Conservation (phyloP, 92 coral and sea anemone species). For the Paragorgia papillata region DNA sequence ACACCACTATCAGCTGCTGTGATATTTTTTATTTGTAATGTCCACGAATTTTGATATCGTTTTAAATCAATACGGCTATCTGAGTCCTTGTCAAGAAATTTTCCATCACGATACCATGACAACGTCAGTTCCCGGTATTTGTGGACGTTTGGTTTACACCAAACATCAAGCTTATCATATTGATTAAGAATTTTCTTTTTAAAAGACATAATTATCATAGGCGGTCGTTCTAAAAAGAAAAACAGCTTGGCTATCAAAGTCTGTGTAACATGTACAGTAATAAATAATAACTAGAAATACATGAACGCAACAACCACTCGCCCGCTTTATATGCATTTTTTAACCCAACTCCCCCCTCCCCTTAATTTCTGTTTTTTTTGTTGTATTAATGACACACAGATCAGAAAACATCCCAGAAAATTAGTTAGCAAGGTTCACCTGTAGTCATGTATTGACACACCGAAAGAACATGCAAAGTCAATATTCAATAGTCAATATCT, state of each 20-base stretch:
- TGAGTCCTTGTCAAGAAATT: constrained; percentile 46
- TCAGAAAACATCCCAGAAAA: too few species aligned
- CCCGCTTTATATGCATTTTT: too few species aligned
- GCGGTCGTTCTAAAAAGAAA: constrained; percentile 30
- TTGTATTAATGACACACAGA: too few species aligned
- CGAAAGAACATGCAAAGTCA: too few species aligned
- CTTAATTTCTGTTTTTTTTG: too few species aligned
- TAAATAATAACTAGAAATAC: too few species aligned
- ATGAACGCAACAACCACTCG: too few species aligned
- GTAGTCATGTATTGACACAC: too few species aligned
- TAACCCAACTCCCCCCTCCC: too few species aligned
- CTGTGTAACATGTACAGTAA: too few species aligned
- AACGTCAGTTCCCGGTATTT: constrained; percentile 58
- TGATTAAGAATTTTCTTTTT: constrained; percentile 55
- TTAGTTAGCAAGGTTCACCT: too few species aligned
- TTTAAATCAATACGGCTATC: constrained; percentile 43
- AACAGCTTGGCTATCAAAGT: not conserved
- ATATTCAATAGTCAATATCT: too few species aligned
- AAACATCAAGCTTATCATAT: constrained; percentile 55
- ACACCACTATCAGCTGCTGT: constrained; percentile 75
- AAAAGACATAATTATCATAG: constrained; percentile 45
- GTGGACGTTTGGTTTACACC: constrained; percentile 68
- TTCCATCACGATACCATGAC: constrained; percentile 80
- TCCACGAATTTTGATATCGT: constrained; percentile 46
- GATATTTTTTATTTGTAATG: constrained; percentile 55